phyloP scores from a whole-genome alignment of 2,113 vertebrate species.

The Rutilus rutilus region DNA sequence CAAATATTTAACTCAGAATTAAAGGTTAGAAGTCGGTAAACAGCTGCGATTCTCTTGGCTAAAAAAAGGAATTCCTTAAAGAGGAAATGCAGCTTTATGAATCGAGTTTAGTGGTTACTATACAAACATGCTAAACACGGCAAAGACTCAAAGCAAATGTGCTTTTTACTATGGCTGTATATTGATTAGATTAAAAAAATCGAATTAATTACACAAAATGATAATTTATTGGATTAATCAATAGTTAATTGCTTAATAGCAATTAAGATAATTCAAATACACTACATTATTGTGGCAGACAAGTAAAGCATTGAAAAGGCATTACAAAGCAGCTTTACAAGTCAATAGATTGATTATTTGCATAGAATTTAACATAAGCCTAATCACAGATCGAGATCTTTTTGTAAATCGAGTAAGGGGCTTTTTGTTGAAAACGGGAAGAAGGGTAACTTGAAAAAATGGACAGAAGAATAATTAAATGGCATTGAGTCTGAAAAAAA shows the following conservation, averaged over 20 bases:
- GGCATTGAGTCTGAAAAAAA: neutral
- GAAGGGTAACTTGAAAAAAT: neutral
- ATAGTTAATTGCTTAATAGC: neutral
- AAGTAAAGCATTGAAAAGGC: neutral
- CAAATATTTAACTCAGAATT: slow-evolving; percentile 16
- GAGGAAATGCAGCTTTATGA: slow-evolving; percentile 11
- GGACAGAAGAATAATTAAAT: neutral
- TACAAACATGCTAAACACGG: neutral
- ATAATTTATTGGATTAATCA: neutral
- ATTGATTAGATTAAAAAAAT: neutral
- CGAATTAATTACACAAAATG: neutral
- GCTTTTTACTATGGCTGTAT: neutral
- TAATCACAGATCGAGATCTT: neutral
- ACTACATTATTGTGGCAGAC: neutral
- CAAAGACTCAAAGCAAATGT: neutral
- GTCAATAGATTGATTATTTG: neutral
- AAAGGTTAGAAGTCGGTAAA: slow-evolving; percentile 30
- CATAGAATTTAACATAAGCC: neutral
- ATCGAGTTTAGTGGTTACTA: neutral
- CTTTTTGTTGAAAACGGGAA: neutral
- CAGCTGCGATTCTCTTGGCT: slow-evolving; percentile 34
- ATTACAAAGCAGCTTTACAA: neutral
- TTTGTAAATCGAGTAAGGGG: neutral
- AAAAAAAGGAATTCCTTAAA: neutral
- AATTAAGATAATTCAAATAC: neutral